Percentiles rank a stretch among this genome's conserved stretches.
Evolutionary conservation across 2,113 vertebrate genomes (phyloP).

Genomic region (Laticauda laticaudata): DNA sequence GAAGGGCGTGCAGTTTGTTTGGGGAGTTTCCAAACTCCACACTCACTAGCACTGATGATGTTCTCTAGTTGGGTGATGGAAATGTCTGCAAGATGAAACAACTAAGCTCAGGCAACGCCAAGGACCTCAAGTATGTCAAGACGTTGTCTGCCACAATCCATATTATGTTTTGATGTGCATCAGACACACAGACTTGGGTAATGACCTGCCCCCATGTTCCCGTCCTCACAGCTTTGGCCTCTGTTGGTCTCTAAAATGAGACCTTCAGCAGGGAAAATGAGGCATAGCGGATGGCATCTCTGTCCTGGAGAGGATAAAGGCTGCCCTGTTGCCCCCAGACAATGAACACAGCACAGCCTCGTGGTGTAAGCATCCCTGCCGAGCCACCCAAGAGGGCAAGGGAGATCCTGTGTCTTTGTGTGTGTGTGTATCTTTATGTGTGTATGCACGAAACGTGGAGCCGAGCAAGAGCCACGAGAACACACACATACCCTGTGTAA

Average conservation of each 20-base stretch:
- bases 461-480: neutral
- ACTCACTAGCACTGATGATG: neutral
- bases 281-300: neutral
- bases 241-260: neutral
- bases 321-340: neutral
- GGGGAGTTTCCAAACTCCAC: neutral
- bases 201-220: neutral
- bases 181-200: neutral
- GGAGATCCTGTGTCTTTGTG: conserved; percentile 6
- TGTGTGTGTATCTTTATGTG: neutral
- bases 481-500: no score
- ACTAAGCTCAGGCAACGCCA: fast-evolving
- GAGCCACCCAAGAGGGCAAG: neutral
- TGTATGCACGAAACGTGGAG: neutral
- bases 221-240: no score
- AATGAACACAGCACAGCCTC: neutral
- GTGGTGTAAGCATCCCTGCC: neutral
- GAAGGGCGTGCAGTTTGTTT: neutral
- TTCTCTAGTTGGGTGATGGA: neutral
- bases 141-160: neutral
- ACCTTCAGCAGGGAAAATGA: neutral
- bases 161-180: neutral
- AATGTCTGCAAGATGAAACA: neutral
- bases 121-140: neutral
- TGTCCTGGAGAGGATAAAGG: neutral